These are phyloP conservation scores for Apantesis nais DNA, from an alignment of 2,888 invertebrate species.

Conservation along the genomic window DNA sequence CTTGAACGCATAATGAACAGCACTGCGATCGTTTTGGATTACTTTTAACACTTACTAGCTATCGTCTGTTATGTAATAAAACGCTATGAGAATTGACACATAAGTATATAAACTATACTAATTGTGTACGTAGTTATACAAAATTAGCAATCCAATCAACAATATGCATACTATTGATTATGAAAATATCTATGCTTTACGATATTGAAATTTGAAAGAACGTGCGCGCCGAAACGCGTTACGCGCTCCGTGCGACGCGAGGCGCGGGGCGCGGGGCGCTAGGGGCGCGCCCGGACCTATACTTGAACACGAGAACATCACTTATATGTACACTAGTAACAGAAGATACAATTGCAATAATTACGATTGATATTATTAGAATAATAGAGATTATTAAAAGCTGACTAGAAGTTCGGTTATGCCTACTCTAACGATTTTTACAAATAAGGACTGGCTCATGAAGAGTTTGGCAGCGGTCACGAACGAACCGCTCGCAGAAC, in stretches of 20 bases:
- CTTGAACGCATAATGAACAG: slow-evolving; percentile 72
- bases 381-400: slow-evolving; percentile 83
- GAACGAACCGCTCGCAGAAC: slow-evolving; percentile 31
- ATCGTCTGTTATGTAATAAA: slow-evolving; percentile 85
- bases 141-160: slow-evolving; percentile 84
- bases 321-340: slow-evolving; percentile 73
- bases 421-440: slow-evolving; percentile 76
- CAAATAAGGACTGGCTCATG: slow-evolving; percentile 46
- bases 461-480: slow-evolving; percentile 37
- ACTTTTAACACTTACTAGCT: slow-evolving; percentile 85
- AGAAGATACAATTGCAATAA: slow-evolving; percentile 70
- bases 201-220: slow-evolving; percentile 69
- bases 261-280: slow-evolving; percentile 21
- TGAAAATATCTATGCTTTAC: slow-evolving; percentile 80
- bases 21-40: slow-evolving; percentile 72
- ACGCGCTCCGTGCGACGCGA: slow-evolving; percentile 25
- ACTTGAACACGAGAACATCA: slow-evolving; percentile 73
- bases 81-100: slow-evolving; percentile 87
- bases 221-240: slow-evolving; percentile 46
- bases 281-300: slow-evolving; percentile 44
- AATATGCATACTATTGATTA: slow-evolving; percentile 83
- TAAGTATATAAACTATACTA: slow-evolving; percentile 87
- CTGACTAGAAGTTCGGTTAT: slow-evolving; percentile 82
- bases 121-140: slow-evolving; percentile 85
- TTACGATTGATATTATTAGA: slow-evolving; percentile 74